A percentile compares a stretch with the other conserved stretches of the same genome.
Evolutionary conservation across 2,888 invertebrate species (phyloP).

Genomic region (Malthinus flaveolus): DNA sequence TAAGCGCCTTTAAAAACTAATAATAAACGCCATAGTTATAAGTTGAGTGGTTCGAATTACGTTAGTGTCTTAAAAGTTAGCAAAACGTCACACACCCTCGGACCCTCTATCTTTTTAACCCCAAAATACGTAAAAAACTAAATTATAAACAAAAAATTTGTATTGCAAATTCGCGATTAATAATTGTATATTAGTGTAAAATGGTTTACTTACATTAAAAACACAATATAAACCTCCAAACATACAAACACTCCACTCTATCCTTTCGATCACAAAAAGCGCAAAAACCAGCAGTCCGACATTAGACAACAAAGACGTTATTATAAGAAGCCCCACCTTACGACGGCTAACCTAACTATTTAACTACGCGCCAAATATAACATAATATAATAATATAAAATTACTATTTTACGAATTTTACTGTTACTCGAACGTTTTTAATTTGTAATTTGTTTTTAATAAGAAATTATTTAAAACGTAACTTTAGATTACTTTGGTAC

Average conservation of each 20-base stretch:
- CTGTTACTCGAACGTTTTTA: too few species aligned
- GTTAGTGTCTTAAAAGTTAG: background rate
- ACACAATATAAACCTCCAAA: conserved; percentile 65
- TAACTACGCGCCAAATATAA: too few species aligned
- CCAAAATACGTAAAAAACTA: conserved; percentile 30
- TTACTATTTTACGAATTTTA: too few species aligned
- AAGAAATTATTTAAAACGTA: too few species aligned
- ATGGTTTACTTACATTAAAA: conserved; percentile 41
- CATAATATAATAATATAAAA: too few species aligned
- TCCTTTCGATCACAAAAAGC: conserved; percentile 53
- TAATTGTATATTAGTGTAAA: too few species aligned
- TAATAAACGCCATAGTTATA: background rate
- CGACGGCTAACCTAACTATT: too few species aligned
- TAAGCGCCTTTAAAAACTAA: background rate
- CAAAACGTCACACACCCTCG: conserved; percentile 33
- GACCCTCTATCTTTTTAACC: conserved; percentile 37
- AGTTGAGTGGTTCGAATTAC: background rate
- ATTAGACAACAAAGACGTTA: conserved; percentile 22
- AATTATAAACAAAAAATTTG: background rate
- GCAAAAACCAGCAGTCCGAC: conserved; percentile 43
- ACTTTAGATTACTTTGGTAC: too few species aligned
- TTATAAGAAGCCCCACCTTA: too few species aligned
- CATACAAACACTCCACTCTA: conserved; percentile 58
- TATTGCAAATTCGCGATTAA: too few species aligned
- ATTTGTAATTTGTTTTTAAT: too few species aligned